A percentile compares a stretch with the other conserved stretches of the same genome.
Evolutionary conservation across 2,888 invertebrate species (phyloP).

Genomic region (Amphipyra tragopoginis): DNA sequence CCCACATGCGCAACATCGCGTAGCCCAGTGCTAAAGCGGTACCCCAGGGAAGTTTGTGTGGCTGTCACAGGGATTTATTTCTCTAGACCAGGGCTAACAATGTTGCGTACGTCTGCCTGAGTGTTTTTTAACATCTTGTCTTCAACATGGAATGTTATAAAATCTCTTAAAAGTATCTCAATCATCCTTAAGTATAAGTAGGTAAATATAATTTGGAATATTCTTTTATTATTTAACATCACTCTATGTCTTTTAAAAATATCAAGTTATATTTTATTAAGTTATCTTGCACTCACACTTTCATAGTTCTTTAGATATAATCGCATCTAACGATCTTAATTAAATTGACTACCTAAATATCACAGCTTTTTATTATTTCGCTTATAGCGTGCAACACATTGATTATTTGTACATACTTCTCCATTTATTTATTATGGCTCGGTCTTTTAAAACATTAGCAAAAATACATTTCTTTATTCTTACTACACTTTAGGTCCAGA

Average conservation of each 20-base stretch:
- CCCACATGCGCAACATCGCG: no score
- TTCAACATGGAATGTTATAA: conserved; percentile 52
- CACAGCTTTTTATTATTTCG: conserved; percentile 78
- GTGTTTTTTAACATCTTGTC: conserved; percentile 23
- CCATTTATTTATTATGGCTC: conserved; percentile 20
- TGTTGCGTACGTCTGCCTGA: no score
- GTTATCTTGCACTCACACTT: conserved; percentile 16
- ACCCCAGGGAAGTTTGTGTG: no score
- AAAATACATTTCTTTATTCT: neutral
- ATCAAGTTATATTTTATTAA: conserved; percentile 25
- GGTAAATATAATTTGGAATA: conserved; percentile 29
- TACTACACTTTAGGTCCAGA: conserved; percentile 63
- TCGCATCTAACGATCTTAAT: conserved; percentile 41
- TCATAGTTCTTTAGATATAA: conserved; percentile 23
- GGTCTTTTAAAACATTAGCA: conserved; percentile 44
- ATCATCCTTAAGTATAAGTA: conserved; percentile 21
- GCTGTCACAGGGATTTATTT: no score
- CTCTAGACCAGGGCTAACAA: no score
- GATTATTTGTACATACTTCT: conserved; percentile 49
- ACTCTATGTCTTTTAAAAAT: conserved; percentile 36
- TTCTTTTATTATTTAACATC: conserved; percentile 27
- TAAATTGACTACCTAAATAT: conserved; percentile 78
- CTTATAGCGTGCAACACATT: conserved; percentile 69
- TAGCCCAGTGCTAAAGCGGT: no score
- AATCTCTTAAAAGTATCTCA: conserved; percentile 27